Evolutionary conservation across 2,113 vertebrate species (phyloP).

Genomic region (Antechinus flavipes): DNA sequence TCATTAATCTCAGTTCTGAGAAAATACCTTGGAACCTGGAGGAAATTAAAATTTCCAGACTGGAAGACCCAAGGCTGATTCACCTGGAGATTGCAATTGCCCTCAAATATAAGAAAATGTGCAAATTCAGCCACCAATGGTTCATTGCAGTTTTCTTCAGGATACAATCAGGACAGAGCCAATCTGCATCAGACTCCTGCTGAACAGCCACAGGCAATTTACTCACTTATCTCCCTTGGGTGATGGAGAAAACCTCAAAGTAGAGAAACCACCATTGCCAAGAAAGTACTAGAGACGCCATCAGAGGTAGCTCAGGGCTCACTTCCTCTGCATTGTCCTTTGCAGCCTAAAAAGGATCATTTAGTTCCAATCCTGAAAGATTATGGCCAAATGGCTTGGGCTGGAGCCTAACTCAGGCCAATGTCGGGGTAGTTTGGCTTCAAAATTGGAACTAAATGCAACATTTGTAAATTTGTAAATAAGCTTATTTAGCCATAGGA

Average conservation of each 20-base stretch:
- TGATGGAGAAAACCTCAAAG: not conserved
- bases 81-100: not conserved
- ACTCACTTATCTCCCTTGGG: no score
- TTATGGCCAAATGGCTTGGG: not conserved
- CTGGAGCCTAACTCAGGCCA: not conserved
- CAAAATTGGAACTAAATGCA: not conserved
- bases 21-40: not conserved
- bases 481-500: not conserved
- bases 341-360: not conserved
- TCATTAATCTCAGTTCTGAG: not conserved
- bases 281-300: not conserved
- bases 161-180: not conserved
- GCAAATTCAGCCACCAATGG: not conserved
- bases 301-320: not conserved
- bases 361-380: not conserved
- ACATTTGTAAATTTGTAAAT: not conserved
- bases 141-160: not conserved
- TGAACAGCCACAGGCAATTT: no score
- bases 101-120: not conserved
- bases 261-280: not conserved
- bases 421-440: not conserved
- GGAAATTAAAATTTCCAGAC: not conserved
- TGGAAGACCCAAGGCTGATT: not conserved
- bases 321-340: not conserved
- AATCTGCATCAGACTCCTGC: not conserved